Conservation (phyloP, 1,140 invertebrate genomes). For the Pogonomyrmex barbatus region DNA sequence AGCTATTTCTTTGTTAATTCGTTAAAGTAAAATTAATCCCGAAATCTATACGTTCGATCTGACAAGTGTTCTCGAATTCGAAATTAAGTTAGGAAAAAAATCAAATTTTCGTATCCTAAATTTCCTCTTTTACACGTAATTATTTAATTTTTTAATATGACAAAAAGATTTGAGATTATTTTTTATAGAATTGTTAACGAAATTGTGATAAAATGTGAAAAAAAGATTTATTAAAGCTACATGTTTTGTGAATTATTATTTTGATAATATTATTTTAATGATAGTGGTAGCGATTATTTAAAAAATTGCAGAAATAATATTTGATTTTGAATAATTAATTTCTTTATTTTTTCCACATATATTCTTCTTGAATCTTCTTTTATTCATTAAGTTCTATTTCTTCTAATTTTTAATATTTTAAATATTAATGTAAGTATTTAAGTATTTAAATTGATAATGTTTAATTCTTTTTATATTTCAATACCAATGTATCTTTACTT, state of each 20-base stretch:
- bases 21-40: not conserved
- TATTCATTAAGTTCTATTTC: too few relatives aligned
- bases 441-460: not conserved
- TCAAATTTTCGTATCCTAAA: not conserved
- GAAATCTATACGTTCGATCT: not conserved
- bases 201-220: not conserved
- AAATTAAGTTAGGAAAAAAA: not conserved
- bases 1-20: not conserved
- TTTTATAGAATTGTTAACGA: not conserved
- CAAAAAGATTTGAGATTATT: not conserved
- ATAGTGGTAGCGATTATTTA: not conserved
- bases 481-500: not conserved
- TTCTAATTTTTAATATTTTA: not conserved
- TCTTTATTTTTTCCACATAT: not conserved
- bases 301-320: not conserved
- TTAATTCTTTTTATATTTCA: not conserved
- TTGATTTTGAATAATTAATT: not conserved
- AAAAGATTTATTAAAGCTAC: not conserved
- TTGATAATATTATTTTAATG: not conserved
- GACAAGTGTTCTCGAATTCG: not conserved
- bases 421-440: not conserved
- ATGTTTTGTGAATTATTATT: not conserved
- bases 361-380: too few relatives aligned
- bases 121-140: not conserved
- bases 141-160: constrained; percentile 12